phyloP scores from a whole-genome alignment of 1,140 invertebrate species.

The Drosophila funebris region DNA sequence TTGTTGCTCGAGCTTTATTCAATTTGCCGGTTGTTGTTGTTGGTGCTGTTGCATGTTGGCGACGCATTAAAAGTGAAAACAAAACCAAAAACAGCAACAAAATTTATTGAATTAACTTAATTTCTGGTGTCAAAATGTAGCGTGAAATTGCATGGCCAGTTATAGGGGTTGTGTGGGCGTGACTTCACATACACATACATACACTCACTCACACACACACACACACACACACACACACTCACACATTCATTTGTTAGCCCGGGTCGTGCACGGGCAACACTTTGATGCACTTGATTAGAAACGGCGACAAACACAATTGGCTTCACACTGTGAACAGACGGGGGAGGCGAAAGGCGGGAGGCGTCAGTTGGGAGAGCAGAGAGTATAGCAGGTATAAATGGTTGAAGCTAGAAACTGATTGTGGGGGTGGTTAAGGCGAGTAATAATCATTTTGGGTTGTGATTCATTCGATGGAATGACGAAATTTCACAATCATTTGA shows the following conservation, averaged over 20 bases:
- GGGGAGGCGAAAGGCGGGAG: not conserved
- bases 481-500: constrained; percentile 12
- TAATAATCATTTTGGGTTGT: not conserved
- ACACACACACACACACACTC: not conserved
- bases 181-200: not conserved
- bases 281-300: constrained; percentile 61
- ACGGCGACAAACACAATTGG: constrained; percentile 67
- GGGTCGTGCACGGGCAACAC: constrained; percentile 34
- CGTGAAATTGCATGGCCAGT: not conserved
- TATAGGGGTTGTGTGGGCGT: not conserved
- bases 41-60: constrained; percentile 30
- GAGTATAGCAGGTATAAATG: not conserved
- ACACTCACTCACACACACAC: not conserved
- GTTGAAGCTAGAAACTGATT: not conserved
- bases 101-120: constrained; percentile 68
- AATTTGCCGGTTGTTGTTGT: constrained; percentile 22
- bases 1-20: constrained; percentile 1
- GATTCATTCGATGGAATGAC: constrained; percentile 3
- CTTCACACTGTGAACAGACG: not conserved
- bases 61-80: constrained; percentile 36
- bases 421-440: not conserved
- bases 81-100: constrained; percentile 31
- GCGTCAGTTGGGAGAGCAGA: not conserved
- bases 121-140: constrained; percentile 22
- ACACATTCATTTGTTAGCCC: not conserved